These are phyloP conservation scores for Melanophora roralis DNA, from an alignment of 2,888 invertebrate species.

Conservation along the genomic window DNA sequence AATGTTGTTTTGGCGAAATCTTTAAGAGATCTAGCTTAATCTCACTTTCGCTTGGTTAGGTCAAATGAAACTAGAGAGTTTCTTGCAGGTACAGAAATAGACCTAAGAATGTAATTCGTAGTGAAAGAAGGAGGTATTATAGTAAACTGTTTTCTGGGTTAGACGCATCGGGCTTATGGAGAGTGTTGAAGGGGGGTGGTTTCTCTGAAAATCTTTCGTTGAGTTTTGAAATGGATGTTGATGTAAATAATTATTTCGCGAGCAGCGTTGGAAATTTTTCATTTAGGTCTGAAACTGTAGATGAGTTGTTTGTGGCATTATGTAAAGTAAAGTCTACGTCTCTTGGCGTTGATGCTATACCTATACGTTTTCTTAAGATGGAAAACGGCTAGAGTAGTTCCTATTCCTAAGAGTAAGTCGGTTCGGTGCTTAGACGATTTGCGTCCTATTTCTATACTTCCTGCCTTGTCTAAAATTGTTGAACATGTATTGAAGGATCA, in stretches of 20 bases:
- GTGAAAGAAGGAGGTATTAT: background rate
- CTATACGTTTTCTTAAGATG: constrained; percentile 1
- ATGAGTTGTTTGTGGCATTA: background rate
- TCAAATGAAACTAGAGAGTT: background rate
- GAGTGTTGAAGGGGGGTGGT: background rate
- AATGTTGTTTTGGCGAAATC: background rate
- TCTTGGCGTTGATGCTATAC: background rate
- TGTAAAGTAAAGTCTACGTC: background rate
- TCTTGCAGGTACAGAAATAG: constrained; percentile 3
- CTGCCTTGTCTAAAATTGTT: background rate
- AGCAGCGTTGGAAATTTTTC: background rate
- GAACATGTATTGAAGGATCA: background rate
- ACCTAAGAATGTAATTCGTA: background rate
- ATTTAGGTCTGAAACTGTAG: background rate
- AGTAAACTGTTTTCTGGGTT: background rate
- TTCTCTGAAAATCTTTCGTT: background rate
- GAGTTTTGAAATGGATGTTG: background rate
- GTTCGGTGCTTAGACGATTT: background rate
- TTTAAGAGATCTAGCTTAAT: background rate
- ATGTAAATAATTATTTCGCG: background rate
- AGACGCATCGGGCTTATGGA: background rate
- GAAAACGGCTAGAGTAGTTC: background rate
- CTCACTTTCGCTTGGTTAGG: background rate
- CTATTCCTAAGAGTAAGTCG: background rate
- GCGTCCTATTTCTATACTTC: background rate